Base-by-base conservation (phyloP, 1,140 invertebrate genomes). In the Drosophila pectinifera region DNA sequence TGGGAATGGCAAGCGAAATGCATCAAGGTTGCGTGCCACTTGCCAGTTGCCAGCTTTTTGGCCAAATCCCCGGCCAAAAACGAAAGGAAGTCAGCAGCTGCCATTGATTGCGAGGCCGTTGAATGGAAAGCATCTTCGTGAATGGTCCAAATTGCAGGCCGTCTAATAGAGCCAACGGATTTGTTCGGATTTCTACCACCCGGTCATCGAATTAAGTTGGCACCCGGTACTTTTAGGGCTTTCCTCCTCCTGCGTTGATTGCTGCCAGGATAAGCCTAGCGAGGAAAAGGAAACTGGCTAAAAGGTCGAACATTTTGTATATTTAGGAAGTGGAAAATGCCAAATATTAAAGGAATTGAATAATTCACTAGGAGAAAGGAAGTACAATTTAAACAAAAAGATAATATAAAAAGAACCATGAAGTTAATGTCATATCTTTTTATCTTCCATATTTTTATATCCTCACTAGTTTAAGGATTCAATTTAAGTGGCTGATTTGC, bases 131-230 rank as follows among this genome's bases (percentile, higher is more conserved):
- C 20, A 56, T 53, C 28, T 45, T 59, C 16, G 46, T 78, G 78
- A 81, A 67, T 73, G 63, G 49, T 18, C 43, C 31, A 74, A 78
- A 86, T 86, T 78, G 78, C 73, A 76, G 62, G 62, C 46, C 39
- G 36, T 20, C 65, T 70, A 70, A 41, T 57, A 70, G 68, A 70
- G 18, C 24, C 31, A 55, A 26, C 31, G 42, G 65, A 69, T 75
- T 76, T 58, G 46, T 45, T 73, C 46, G 39, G 61, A 76, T 75
- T 75, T 51, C 39, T 28, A 61, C 16, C 72, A 75, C 51, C 46
- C 53, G 61, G 73, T 51, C 31, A 34, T 43, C 59, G 26, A 73
- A 73, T 73, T 73, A 72, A 64, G 58, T 46, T 65, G 51, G 45
- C 16, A 55, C 16, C n/a, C 54, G 8, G 41, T 70, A 10, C 31